phyloP scores from a whole-genome alignment of 2,888 invertebrate genomes.

The Aporophyla lueneburgensis region DNA sequence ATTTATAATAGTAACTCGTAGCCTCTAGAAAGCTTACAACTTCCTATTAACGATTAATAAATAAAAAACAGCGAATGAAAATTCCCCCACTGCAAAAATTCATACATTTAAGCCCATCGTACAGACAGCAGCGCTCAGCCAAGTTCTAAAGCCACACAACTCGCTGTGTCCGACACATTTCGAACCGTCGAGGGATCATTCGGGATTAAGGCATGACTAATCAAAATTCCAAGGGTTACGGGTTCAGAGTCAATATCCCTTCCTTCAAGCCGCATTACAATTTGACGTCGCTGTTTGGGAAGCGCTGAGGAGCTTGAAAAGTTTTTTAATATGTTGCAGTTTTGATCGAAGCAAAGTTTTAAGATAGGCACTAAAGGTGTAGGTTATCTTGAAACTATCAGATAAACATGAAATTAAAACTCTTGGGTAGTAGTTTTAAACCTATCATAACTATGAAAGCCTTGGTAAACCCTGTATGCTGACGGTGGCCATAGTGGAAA shows the following conservation, averaged over 20 bases:
- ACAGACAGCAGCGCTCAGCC: background rate
- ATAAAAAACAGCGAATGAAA: background rate
- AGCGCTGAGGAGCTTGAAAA: conserved; percentile 22
- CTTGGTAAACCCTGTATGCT: background rate
- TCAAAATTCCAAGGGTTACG: conserved; percentile 47
- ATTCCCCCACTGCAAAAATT: background rate
- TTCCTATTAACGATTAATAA: background rate
- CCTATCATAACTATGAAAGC: background rate
- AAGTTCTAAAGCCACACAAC: background rate
- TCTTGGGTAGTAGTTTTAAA: background rate
- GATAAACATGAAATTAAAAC: conserved; percentile 15
- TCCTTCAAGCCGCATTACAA: conserved; percentile 9
- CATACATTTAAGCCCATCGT: background rate
- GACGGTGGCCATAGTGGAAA: no score
- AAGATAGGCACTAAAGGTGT: background rate
- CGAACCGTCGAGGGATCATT: conserved; percentile 27
- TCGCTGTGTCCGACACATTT: conserved; percentile 1
- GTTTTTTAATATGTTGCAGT: conserved; percentile 53
- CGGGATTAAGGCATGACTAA: conserved; percentile 43
- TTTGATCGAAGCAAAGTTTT: conserved; percentile 33
- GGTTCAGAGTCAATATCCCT: conserved; percentile 41
- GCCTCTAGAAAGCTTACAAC: background rate
- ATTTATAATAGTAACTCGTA: no score
- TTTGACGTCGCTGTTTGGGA: conserved; percentile 19
- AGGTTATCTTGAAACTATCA: background rate